Conservation (phyloP, 1,140 invertebrate species). For the Pteromalus puparum region DNA sequence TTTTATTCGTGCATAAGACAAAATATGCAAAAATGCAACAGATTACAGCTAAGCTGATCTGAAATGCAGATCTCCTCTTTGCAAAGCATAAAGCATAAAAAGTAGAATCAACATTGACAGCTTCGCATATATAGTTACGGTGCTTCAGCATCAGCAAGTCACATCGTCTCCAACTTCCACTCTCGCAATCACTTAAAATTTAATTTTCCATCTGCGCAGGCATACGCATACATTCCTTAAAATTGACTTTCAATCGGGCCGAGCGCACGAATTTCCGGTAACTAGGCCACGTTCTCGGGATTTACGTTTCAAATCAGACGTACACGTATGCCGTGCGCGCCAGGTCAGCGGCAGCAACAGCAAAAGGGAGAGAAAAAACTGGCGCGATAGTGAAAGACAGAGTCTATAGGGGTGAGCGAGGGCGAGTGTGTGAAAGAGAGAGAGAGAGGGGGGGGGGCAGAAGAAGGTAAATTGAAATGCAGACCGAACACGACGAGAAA, state of each 20-base stretch:
- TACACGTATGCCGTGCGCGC: not conserved
- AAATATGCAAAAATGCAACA: no score
- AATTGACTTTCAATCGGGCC: slow-evolving; percentile 44
- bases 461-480: slow-evolving; percentile 26
- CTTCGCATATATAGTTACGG: not conserved
- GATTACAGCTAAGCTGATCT: no score
- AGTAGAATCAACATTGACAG: not conserved
- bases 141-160: not conserved
- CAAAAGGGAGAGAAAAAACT: not conserved
- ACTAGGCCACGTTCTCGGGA: slow-evolving; percentile 34
- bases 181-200: slow-evolving; percentile 12
- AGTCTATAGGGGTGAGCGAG: not conserved
- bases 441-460: not conserved
- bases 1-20: no score
- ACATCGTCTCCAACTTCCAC: not conserved
- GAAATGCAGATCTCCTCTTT: no score
- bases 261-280: not conserved
- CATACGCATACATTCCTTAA: slow-evolving; percentile 8
- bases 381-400: not conserved
- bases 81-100: no score
- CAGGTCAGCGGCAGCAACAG: slow-evolving; percentile 1
- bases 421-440: not conserved
- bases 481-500: not conserved
- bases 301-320: slow-evolving; percentile 45
- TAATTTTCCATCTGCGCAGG: slow-evolving; percentile 20